These are phyloP conservation scores for Biston betularia DNA, from an alignment of 2,888 invertebrate genomes.

Conservation along the genomic window DNA sequence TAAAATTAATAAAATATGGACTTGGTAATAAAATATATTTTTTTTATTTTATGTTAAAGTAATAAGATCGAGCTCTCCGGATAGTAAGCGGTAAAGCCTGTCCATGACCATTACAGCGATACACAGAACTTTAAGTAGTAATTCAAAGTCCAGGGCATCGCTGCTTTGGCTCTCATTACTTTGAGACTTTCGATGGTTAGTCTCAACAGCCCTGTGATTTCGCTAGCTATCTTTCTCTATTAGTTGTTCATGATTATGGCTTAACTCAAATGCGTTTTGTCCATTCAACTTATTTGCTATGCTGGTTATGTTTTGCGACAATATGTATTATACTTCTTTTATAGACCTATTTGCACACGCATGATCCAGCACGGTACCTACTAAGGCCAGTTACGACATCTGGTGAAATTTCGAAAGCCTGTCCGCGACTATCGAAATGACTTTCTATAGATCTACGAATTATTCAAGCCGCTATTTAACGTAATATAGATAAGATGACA, in stretches of 20 bases:
- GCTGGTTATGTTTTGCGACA: conserved; percentile 24
- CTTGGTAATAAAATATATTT: neutral
- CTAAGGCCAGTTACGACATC: conserved; percentile 53
- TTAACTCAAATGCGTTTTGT: neutral
- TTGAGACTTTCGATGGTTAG: too few relatives aligned
- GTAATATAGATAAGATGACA: conserved; percentile 18
- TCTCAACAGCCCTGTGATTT: too few relatives aligned
- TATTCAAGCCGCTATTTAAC: conserved; percentile 22
- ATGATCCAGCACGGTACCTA: conserved; percentile 32
- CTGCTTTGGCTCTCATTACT: too few relatives aligned
- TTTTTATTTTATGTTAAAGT: too few relatives aligned
- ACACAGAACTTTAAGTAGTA: too few relatives aligned
- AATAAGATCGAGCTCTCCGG: too few relatives aligned
- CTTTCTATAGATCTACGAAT: conserved; percentile 41
- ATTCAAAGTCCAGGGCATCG: too few relatives aligned
- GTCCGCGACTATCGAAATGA: conserved; percentile 46
- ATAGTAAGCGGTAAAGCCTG: too few relatives aligned
- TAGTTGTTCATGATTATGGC: neutral
- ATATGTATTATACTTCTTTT: conserved; percentile 20
- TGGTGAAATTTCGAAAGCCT: conserved; percentile 62
- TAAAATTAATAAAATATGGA: too few relatives aligned
- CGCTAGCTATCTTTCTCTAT: neutral
- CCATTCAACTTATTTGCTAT: neutral
- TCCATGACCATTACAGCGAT: too few relatives aligned
- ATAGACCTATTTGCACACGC: conserved; percentile 35